A percentile compares a stretch with the other conserved stretches of the same genome.
phyloP scores from a whole-genome alignment of 2,113 vertebrate species.

The Dipodomys spectabilis region DNA sequence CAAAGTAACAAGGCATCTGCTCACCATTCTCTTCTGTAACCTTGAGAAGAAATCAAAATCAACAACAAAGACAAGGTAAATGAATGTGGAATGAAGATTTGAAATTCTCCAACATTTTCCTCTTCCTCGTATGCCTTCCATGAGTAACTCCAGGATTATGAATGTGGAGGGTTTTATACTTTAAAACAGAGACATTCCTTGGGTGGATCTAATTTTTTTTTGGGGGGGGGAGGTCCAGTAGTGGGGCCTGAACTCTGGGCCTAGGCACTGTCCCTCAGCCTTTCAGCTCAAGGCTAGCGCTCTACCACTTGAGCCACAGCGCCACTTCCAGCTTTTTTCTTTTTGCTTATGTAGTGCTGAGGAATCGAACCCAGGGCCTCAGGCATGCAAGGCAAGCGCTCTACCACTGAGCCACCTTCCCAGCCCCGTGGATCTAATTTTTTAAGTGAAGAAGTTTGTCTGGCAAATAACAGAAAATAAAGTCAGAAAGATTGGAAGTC shows the following conservation, averaged over 20 bases:
- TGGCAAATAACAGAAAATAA: background rate
- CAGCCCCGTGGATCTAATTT: background rate
- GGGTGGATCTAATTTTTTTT: background rate
- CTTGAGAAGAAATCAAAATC: constrained; percentile 80
- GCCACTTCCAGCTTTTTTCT: too few species aligned
- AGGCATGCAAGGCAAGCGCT: too few species aligned
- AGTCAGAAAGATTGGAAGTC: background rate
- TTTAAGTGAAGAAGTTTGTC: background rate
- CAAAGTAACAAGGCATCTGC: constrained; percentile 94
- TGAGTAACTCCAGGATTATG: background rate
- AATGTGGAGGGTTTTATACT: background rate
- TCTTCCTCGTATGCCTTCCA: too few species aligned
- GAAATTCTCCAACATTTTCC: background rate
- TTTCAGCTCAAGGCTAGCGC: too few species aligned
- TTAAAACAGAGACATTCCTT: background rate
- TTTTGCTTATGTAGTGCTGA: too few species aligned
- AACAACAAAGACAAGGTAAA: background rate
- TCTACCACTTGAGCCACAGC: too few species aligned
- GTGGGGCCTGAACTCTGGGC: too few species aligned
- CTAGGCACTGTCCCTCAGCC: too few species aligned
- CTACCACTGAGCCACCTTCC: too few species aligned
- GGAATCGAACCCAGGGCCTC: too few species aligned
- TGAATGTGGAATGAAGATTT: background rate
- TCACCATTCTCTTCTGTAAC: constrained; percentile 96
- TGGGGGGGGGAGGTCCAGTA: too few species aligned